These are phyloP conservation scores for Nomia melanderi DNA, from an alignment of 1,140 invertebrate genomes.

Conservation along the genomic window DNA sequence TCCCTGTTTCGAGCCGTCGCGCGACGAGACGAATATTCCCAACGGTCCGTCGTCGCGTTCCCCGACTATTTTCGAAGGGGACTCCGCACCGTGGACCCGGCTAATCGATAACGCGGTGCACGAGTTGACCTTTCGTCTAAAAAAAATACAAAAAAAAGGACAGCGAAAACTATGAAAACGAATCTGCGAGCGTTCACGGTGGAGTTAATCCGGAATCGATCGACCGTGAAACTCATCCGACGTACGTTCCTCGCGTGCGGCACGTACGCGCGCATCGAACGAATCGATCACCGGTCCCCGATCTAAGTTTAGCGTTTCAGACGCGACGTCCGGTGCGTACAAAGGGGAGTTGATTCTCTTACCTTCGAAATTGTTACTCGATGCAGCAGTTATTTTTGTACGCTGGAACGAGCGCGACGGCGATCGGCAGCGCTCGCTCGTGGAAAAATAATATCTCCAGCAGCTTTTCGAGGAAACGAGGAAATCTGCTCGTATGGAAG, in stretches of 20 bases:
- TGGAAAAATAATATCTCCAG: too few relatives aligned
- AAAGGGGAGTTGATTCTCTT: too few relatives aligned
- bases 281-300: not conserved
- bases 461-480: too few relatives aligned
- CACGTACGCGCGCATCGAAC: not conserved
- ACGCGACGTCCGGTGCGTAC: too few relatives aligned
- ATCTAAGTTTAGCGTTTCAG: not conserved
- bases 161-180: not conserved
- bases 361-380: too few relatives aligned
- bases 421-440: too few relatives aligned
- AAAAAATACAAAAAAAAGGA: not conserved
- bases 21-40: not conserved
- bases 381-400: too few relatives aligned
- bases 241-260: not conserved
- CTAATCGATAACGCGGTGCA: not conserved
- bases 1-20: not conserved
- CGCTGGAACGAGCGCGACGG: too few relatives aligned
- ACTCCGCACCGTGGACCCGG: not conserved
- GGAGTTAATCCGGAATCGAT: not conserved
- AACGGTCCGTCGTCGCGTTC: not conserved
- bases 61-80: not conserved
- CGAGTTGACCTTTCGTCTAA: slow-evolving; percentile 3
- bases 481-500: too few relatives aligned
- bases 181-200: not conserved
- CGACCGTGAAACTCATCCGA: not conserved